These are phyloP conservation scores for Heteropelma amictum DNA, from an alignment of 2,888 invertebrate genomes.

Conservation along the genomic window DNA sequence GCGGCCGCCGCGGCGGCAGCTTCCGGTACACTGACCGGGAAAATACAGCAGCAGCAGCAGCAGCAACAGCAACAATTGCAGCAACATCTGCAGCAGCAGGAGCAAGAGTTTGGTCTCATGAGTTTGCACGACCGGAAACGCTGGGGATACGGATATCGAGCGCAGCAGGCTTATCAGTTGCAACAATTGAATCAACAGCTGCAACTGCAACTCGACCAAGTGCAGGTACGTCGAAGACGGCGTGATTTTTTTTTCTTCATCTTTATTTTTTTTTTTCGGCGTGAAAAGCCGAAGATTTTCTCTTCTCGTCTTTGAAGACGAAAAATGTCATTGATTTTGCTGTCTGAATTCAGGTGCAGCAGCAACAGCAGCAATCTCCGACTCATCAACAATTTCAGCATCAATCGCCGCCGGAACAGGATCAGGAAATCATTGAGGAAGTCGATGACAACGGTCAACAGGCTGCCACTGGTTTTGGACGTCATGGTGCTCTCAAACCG, in stretches of 20 bases:
- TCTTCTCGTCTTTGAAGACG: neutral
- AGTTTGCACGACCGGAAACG: too few relatives aligned
- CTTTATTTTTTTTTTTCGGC: neutral
- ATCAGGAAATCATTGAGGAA: slow-evolving; percentile 61
- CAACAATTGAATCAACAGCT: slow-evolving; percentile 76
- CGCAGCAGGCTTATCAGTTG: slow-evolving; percentile 74
- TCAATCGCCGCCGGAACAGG: slow-evolving; percentile 63
- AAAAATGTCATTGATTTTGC: neutral
- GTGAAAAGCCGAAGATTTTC: neutral
- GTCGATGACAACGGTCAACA: slow-evolving; percentile 59
- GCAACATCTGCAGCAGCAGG: slow-evolving; percentile 72
- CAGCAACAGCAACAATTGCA: slow-evolving; percentile 73
- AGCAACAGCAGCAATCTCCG: slow-evolving; percentile 63
- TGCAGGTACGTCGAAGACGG: slow-evolving; percentile 67
- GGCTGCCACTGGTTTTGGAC: slow-evolving; percentile 65
- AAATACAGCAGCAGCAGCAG: slow-evolving; percentile 72
- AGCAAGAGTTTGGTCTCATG: too few relatives aligned
- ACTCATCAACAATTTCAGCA: slow-evolving; percentile 54
- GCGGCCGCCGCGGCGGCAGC: slow-evolving; percentile 59
- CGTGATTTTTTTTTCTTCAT: neutral
- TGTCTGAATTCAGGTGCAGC: slow-evolving; percentile 65
- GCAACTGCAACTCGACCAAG: slow-evolving; percentile 74
- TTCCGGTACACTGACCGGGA: slow-evolving; percentile 58
- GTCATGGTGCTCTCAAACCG: slow-evolving; percentile 77
- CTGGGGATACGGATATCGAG: slow-evolving; percentile 72